Conservation (phyloP, 2,113 vertebrate species). For the Petromus typicus region DNA sequence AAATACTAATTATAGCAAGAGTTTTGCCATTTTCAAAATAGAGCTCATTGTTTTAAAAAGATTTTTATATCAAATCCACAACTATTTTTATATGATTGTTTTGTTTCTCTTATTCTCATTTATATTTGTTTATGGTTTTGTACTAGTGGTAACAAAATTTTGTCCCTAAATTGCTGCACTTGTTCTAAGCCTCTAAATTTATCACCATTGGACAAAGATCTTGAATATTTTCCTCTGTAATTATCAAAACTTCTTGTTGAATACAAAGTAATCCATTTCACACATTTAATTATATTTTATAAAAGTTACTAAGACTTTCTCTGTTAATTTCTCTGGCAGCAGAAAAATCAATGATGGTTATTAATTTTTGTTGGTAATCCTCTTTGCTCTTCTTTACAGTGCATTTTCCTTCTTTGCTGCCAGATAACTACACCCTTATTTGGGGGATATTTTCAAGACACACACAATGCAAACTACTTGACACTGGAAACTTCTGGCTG, state of each 20-base stretch:
- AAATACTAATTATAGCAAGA: background rate
- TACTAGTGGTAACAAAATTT: background rate
- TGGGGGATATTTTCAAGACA: background rate
- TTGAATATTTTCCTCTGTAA: background rate
- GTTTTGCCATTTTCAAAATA: slow-evolving; percentile 15
- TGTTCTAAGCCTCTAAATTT: background rate
- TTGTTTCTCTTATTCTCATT: background rate
- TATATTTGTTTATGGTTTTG: background rate
- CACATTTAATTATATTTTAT: background rate
- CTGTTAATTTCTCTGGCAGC: background rate
- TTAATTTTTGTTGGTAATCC: background rate
- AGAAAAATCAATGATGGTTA: background rate
- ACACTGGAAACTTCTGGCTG: background rate
- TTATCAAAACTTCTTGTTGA: background rate
- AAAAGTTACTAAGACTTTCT: background rate
- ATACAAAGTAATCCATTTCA: background rate
- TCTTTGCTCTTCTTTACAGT: background rate
- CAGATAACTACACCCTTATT: background rate
- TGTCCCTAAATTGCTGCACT: background rate
- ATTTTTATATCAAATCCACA: background rate
- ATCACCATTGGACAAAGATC: background rate
- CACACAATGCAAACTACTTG: background rate
- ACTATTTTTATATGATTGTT: background rate
- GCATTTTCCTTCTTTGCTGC: background rate
- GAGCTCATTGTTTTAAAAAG: background rate